Conservation (phyloP, 1,140 invertebrate genomes). For the Vollenhovia emeryi region DNA sequence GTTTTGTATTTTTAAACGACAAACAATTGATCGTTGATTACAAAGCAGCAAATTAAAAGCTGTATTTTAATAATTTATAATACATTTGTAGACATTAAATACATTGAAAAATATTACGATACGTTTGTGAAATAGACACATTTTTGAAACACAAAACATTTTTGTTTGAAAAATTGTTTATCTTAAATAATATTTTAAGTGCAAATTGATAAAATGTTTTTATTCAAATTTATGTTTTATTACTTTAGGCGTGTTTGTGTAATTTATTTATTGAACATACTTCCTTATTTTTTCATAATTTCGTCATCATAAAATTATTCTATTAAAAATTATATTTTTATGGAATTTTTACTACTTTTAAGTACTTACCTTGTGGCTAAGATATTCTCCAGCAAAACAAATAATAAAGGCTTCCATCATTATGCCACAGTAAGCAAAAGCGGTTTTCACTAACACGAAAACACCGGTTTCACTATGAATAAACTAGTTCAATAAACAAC, state of each 20-base stretch:
- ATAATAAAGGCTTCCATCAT: conserved; percentile 38
- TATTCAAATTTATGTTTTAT: not conserved
- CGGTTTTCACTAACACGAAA: not conserved
- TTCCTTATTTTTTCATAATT: too few species aligned
- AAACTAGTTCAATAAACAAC: conserved; percentile 2
- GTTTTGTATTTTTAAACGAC: too few species aligned
- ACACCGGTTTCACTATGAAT: not conserved
- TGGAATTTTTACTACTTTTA: not conserved
- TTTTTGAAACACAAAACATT: not conserved
- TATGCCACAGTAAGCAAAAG: not conserved
- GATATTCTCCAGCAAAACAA: conserved; percentile 55
- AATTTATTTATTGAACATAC: too few species aligned
- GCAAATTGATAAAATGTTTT: not conserved
- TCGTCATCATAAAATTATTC: too few species aligned
- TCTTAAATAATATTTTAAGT: not conserved
- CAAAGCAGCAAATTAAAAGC: too few species aligned
- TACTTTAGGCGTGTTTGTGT: too few species aligned
- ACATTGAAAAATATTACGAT: not conserved
- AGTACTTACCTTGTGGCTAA: conserved; percentile 34
- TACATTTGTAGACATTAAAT: not conserved
- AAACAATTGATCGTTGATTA: too few species aligned
- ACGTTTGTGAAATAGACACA: not conserved
- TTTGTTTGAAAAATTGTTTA: not conserved
- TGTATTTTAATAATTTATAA: not conserved
- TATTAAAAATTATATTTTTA: not conserved